Evolutionary conservation across 2,888 invertebrate genomes (phyloP).

Genomic region (Zhuqinia jingwanae): DNA sequence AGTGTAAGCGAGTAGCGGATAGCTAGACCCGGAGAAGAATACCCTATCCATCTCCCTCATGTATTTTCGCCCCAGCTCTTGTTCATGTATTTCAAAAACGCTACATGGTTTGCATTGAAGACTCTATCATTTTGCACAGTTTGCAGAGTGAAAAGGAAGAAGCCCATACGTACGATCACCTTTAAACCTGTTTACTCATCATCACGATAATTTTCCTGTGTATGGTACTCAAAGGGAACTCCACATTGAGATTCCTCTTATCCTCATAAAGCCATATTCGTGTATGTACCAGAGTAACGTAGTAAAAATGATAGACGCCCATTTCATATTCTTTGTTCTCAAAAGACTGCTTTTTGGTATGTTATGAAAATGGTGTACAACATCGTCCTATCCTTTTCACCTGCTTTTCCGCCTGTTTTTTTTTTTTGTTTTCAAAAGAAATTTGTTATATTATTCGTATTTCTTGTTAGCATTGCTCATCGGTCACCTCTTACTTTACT

Average conservation of each 20-base stretch:
- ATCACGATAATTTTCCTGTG: constrained; percentile 16
- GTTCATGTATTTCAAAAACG: too few species aligned
- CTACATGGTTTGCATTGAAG: neutral
- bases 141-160: neutral
- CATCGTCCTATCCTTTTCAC: constrained; percentile 54
- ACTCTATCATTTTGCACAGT: too few species aligned
- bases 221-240: constrained; percentile 58
- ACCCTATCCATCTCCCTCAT: neutral
- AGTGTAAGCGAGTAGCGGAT: constrained; percentile 74
- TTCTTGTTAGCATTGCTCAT: constrained; percentile 60
- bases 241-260: neutral
- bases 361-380: neutral
- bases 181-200: constrained; percentile 78
- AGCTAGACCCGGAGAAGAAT: constrained; percentile 77
- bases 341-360: neutral
- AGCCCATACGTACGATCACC: constrained; percentile 77
- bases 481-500: constrained; percentile 57
- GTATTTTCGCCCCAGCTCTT: too few species aligned
- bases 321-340: constrained; percentile 19
- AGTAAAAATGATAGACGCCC: constrained; percentile 44
- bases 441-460: constrained; percentile 36
- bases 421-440: constrained; percentile 28
- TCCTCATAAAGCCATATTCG: too few species aligned
- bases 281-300: constrained; percentile 44
- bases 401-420: constrained; percentile 63